Conservation (phyloP, 2,888 invertebrate genomes). For the Sarcophaga carnaria region DNA sequence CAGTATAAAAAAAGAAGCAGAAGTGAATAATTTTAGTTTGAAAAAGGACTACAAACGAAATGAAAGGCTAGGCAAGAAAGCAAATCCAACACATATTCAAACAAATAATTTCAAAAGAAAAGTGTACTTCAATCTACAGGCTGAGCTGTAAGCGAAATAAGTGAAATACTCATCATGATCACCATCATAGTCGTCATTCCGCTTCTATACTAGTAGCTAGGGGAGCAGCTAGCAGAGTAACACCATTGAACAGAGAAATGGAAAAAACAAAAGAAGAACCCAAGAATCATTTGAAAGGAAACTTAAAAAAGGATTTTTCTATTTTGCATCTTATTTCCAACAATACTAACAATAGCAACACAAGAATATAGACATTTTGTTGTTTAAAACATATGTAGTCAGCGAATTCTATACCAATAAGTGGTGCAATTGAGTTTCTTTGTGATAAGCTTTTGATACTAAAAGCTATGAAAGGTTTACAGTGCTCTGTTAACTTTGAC, state of each 20-base stretch:
- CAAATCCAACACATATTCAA: slow-evolving; percentile 55
- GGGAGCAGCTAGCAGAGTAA: slow-evolving; percentile 59
- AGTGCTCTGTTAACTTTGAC: no score
- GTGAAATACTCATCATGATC: neutral
- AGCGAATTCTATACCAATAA: no score
- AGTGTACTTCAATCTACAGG: slow-evolving; percentile 52
- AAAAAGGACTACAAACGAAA: slow-evolving; percentile 20
- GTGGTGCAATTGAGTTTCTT: no score
- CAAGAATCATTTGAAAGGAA: slow-evolving; percentile 23
- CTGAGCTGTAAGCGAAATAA: slow-evolving; percentile 39
- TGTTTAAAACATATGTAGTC: neutral
- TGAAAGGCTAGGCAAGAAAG: slow-evolving; percentile 37
- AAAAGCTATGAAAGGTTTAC: no score
- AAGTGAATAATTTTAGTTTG: slow-evolving; percentile 5
- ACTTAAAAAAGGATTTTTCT: no score
- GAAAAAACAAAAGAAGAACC: slow-evolving; percentile 33
- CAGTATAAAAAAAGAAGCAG: slow-evolving; percentile 22
- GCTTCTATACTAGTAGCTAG: neutral
- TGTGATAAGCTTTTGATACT: no score
- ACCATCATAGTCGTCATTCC: neutral
- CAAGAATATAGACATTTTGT: no score
- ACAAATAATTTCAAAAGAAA: slow-evolving; percentile 60
- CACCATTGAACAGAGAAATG: neutral
- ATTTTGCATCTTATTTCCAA: no score
- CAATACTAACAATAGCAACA: neutral